phyloP scores from a whole-genome alignment of 2,888 invertebrate genomes.

The Himalopsyche anomala region DNA sequence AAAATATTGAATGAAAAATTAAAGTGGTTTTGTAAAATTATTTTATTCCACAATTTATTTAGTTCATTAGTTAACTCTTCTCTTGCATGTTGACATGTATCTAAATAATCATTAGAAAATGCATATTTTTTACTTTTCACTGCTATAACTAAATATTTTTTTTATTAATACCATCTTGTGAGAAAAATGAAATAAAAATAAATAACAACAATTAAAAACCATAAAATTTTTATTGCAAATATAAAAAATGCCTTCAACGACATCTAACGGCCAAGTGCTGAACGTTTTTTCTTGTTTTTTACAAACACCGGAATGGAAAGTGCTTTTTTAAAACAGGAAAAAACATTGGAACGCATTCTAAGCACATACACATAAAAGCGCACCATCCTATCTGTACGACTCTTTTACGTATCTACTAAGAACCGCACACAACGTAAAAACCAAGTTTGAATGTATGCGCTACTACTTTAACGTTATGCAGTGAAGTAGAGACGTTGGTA shows the following conservation, averaged over 20 bases:
- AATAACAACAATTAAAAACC: neutral
- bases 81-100: too few relatives aligned
- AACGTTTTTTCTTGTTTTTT: slow-evolving; percentile 65
- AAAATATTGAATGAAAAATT: too few relatives aligned
- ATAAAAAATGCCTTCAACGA: slow-evolving; percentile 49
- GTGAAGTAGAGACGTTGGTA: neutral
- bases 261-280: slow-evolving; percentile 63
- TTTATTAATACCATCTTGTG: too few relatives aligned
- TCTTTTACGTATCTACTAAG: neutral
- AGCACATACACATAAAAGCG: slow-evolving; percentile 43
- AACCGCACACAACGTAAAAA: slow-evolving; percentile 3
- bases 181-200: slow-evolving; percentile 16
- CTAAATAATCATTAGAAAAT: too few relatives aligned
- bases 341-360: slow-evolving; percentile 59
- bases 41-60: too few relatives aligned
- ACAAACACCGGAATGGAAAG: slow-evolving; percentile 64
- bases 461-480: neutral
- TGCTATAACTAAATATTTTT: too few relatives aligned
- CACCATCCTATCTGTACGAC: slow-evolving; percentile 9
- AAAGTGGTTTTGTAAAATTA: too few relatives aligned
- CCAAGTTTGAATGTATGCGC: slow-evolving; percentile 9
- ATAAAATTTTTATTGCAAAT: slow-evolving; percentile 29
- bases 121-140: too few relatives aligned
- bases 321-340: slow-evolving; percentile 65
- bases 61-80: too few relatives aligned